These are phyloP conservation scores for Rhysida immarginata DNA, from an alignment of 1,140 invertebrate species.

Conservation along the genomic window DNA sequence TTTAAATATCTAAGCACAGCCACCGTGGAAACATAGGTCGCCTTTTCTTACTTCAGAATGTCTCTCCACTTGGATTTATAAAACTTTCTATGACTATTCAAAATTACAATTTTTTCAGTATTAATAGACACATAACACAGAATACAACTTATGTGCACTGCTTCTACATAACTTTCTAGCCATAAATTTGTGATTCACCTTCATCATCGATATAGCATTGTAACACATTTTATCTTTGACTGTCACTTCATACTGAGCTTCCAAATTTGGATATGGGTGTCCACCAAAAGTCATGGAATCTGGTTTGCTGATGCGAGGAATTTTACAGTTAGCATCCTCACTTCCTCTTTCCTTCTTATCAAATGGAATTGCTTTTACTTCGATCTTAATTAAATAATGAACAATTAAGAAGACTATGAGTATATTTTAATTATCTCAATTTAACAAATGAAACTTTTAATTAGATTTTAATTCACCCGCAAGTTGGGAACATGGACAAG, in stretches of 20 bases:
- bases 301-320: constrained; percentile 39
- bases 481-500: constrained; percentile 66
- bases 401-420: constrained; percentile 10
- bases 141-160: too few relatives aligned
- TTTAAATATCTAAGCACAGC: too few relatives aligned
- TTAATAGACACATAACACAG: too few relatives aligned
- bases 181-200: constrained; percentile 42
- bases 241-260: constrained; percentile 70
- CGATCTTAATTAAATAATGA: constrained; percentile 38
- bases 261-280: constrained; percentile 46
- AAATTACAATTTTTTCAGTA: too few relatives aligned
- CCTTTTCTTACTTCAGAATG: too few relatives aligned
- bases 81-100: too few relatives aligned
- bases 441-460: not conserved
- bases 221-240: constrained; percentile 83
- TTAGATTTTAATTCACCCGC: constrained; percentile 41
- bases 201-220: constrained; percentile 86
- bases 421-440: not conserved
- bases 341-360: constrained; percentile 37
- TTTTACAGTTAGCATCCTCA: constrained; percentile 28
- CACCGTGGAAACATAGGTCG: too few relatives aligned
- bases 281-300: constrained; percentile 55
- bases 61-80: too few relatives aligned
- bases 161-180: too few relatives aligned
- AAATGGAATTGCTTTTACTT: constrained; percentile 54